Conservation (phyloP, 2,113 vertebrate species). For the Tenebrosternarchus preto region DNA sequence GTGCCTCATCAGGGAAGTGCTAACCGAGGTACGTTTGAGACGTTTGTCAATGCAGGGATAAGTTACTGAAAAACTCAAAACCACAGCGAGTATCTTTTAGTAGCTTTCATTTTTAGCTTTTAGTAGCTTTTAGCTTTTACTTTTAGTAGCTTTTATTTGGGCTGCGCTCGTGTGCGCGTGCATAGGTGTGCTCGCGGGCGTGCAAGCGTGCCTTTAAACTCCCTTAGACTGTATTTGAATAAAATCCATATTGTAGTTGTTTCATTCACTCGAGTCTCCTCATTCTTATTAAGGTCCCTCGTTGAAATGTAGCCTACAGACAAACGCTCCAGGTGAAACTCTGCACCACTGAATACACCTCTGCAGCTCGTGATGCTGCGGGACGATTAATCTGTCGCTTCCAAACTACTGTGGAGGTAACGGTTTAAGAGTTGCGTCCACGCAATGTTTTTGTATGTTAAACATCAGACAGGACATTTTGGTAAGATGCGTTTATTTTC, state of each 20-base stretch:
- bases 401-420: slow-evolving; percentile 2
- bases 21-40: neutral
- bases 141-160: neutral
- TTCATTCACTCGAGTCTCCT: no score
- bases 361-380: neutral
- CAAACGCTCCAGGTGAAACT: no score
- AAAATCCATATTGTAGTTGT: neutral
- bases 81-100: neutral
- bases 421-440: no score
- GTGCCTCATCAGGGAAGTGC: neutral
- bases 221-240: neutral
- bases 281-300: no score
- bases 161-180: neutral
- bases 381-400: slow-evolving; percentile 16
- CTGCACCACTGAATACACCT: no score
- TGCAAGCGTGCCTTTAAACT: neutral
- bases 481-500: no score
- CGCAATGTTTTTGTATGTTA: no score
- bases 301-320: no score
- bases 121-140: no score
- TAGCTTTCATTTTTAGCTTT: neutral
- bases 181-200: no score
- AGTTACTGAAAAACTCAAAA: neutral
- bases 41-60: neutral
- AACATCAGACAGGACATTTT: neutral